A percentile compares a stretch with the other conserved stretches of the same genome.
Conservation (phyloP, 2,797 vertebrate genomes). For the Carcharodon carcharias region DNA sequence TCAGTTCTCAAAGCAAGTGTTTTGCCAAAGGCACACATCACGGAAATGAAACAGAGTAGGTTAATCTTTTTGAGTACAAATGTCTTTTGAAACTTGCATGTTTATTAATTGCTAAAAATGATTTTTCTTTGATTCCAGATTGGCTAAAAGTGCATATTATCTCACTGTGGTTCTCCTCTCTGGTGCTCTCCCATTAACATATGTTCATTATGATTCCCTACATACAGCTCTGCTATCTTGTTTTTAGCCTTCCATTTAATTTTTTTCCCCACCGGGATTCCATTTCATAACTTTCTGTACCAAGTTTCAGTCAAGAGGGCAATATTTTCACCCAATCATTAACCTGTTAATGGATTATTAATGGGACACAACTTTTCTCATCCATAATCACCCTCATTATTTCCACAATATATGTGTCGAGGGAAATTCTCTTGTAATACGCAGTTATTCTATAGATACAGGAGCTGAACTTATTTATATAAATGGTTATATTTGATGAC, state of each 20-base stretch:
- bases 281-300: conserved; percentile 5
- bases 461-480: neutral
- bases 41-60: neutral
- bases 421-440: neutral
- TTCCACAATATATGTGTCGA: neutral
- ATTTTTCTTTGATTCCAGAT: neutral
- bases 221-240: neutral
- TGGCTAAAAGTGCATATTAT: neutral
- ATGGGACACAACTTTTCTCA: neutral
- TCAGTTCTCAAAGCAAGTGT: neutral
- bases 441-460: neutral
- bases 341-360: neutral
- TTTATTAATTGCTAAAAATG: neutral
- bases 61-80: neutral
- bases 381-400: neutral
- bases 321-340: neutral
- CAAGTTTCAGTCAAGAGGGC: neutral
- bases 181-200: neutral
- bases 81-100: neutral
- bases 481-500: neutral
- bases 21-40: neutral
- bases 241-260: neutral
- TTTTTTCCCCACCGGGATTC: neutral
- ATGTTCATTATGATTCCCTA: neutral
- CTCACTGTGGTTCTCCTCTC: neutral